Conservation (phyloP, 2,113 vertebrate genomes). For the Pseudorectes ferrugineus region DNA sequence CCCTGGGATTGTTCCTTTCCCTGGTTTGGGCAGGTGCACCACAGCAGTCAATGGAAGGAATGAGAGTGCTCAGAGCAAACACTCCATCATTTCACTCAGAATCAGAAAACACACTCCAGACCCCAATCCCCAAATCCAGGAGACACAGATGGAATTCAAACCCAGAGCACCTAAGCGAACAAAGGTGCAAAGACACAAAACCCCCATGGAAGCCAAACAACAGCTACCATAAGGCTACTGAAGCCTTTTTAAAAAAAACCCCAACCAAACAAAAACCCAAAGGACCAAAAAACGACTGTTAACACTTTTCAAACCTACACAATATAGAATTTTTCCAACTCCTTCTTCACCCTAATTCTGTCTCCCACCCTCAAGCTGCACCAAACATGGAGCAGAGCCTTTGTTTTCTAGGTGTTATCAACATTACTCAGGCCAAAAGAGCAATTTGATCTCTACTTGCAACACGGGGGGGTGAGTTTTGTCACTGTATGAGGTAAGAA, state of each 20-base stretch:
- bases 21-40: background rate
- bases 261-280: background rate
- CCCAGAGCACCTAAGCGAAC: background rate
- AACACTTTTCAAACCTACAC: background rate
- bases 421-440: background rate
- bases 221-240: background rate
- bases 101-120: conserved; percentile 3
- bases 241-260: background rate
- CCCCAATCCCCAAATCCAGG: background rate
- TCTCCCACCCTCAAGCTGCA: background rate
- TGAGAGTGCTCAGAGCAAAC: background rate
- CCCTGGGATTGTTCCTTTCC: background rate
- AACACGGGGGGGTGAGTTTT: background rate
- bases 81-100: background rate
- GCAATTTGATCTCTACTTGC: background rate
- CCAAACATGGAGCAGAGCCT: background rate
- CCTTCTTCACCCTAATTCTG: background rate
- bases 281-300: background rate
- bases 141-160: background rate
- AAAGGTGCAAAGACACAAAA: background rate
- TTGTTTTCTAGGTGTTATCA: background rate
- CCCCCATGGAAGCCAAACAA: background rate
- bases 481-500: background rate
- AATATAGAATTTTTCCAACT: background rate
- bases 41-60: background rate